Percentiles rank a stretch among this genome's conserved stretches.
Conservation (phyloP, 2,888 invertebrate genomes). For the Sisyra terminalis region DNA sequence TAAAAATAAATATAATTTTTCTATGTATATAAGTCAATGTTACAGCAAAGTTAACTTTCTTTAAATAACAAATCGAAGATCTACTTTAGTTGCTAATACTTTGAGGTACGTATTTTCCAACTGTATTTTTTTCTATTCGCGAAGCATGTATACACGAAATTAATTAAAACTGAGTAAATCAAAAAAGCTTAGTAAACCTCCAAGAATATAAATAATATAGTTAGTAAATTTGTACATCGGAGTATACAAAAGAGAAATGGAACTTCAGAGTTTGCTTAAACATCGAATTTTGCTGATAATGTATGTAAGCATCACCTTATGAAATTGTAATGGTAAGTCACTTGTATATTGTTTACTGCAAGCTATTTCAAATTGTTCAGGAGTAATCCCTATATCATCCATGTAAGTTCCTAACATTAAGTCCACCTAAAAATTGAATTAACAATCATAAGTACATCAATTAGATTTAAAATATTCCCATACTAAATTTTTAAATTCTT, state of each 20-base stretch:
- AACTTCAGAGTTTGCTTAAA: too few relatives aligned
- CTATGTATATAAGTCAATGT: not conserved
- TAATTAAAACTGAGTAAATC: too few relatives aligned
- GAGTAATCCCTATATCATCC: conserved; percentile 79
- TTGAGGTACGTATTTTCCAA: too few relatives aligned
- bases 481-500: conserved; percentile 77
- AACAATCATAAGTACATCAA: not conserved
- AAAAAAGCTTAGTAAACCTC: not conserved
- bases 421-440: conserved; percentile 44
- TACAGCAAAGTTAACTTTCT: not conserved
- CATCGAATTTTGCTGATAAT: too few relatives aligned
- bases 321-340: conserved; percentile 33
- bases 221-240: too few relatives aligned
- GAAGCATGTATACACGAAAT: too few relatives aligned
- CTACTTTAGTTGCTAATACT: too few relatives aligned
- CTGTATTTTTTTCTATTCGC: too few relatives aligned
- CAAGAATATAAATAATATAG: not conserved
- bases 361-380: conserved; percentile 74
- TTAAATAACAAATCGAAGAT: too few relatives aligned
- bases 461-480: conserved; percentile 15
- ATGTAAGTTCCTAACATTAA: conserved; percentile 80
- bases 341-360: conserved; percentile 33
- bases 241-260: too few relatives aligned
- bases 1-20: not conserved
- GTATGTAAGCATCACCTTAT: conserved; percentile 34